phyloP scores from a whole-genome alignment of 2,113 vertebrate genomes.

The Dicentrarchus labrax region DNA sequence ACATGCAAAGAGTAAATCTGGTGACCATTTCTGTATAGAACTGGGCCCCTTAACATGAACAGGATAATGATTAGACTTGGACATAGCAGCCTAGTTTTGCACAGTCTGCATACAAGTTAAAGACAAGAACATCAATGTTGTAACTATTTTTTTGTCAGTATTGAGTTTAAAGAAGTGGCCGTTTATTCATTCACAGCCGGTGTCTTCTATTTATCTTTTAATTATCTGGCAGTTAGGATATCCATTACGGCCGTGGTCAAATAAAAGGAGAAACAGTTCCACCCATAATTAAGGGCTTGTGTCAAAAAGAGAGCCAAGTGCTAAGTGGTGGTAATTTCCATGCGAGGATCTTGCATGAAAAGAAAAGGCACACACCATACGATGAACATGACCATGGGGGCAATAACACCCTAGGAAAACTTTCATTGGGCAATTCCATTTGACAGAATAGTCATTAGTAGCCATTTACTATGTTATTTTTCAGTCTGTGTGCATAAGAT shows the following conservation, averaged over 20 bases:
- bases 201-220: slow-evolving; percentile 65
- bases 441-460: slow-evolving; percentile 72
- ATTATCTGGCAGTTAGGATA: slow-evolving; percentile 66
- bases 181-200: slow-evolving; percentile 29
- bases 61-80: slow-evolving; percentile 8
- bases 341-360: slow-evolving; percentile 53
- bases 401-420: slow-evolving; percentile 62
- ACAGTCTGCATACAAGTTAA: slow-evolving; percentile 7
- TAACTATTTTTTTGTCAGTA: background rate
- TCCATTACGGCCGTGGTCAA: slow-evolving; percentile 69
- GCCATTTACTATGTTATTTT: slow-evolving; percentile 62
- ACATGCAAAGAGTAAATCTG: slow-evolving; percentile 41
- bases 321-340: slow-evolving; percentile 69
- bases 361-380: slow-evolving; percentile 53
- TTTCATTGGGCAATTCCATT: slow-evolving; percentile 64
- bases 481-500: slow-evolving; percentile 38
- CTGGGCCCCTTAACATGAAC: slow-evolving; percentile 7
- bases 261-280: slow-evolving; percentile 74
- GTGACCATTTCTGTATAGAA: slow-evolving; percentile 24
- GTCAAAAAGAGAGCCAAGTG: slow-evolving; percentile 69
- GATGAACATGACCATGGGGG: slow-evolving; percentile 61
- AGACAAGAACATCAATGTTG: background rate
- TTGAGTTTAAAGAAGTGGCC: slow-evolving; percentile 2
- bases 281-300: slow-evolving; percentile 75
- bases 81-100: background rate